Evolutionary conservation across 2,888 invertebrate genomes (phyloP).

Genomic region (Apamea epomidion): DNA sequence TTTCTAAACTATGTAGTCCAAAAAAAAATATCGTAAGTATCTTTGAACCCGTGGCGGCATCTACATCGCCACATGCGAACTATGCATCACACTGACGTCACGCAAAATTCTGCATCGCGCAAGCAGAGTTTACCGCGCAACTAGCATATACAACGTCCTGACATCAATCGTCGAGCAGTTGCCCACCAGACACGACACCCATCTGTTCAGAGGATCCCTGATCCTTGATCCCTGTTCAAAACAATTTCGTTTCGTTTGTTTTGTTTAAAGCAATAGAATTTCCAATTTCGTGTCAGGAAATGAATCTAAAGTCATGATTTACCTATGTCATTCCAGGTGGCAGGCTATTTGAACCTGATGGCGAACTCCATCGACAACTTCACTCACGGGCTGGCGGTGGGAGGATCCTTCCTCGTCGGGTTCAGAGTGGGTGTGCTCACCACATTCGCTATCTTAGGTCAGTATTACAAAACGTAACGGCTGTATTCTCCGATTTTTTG

Average conservation of each 20-base stretch:
- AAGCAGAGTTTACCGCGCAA: too few relatives aligned
- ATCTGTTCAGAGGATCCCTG: not conserved
- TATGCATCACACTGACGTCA: too few relatives aligned
- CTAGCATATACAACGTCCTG: not conserved
- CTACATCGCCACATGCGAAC: too few relatives aligned
- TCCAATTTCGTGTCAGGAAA: not conserved
- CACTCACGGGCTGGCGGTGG: constrained; percentile 99
- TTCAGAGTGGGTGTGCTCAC: constrained; percentile 97
- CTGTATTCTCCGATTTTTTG: not conserved
- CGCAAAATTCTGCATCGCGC: not conserved
- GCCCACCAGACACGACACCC: not conserved
- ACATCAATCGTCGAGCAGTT: not conserved
- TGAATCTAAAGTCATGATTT: not conserved
- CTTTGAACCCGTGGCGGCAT: not conserved
- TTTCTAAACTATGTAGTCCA: not conserved
- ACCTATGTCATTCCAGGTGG: constrained; percentile 87
- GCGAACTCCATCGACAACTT: constrained; percentile 99
- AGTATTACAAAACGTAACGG: constrained; percentile 9
- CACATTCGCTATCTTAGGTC: constrained; percentile 96
- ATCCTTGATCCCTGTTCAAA: too few relatives aligned
- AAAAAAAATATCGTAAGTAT: not conserved
- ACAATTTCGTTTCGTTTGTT: too few relatives aligned
- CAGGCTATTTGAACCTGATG: constrained; percentile 98
- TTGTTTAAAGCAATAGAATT: not conserved
- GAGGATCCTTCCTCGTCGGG: constrained; percentile 98